Evolutionary conservation across 2,113 vertebrate genomes (phyloP).

Genomic region (Macquaria australasica): DNA sequence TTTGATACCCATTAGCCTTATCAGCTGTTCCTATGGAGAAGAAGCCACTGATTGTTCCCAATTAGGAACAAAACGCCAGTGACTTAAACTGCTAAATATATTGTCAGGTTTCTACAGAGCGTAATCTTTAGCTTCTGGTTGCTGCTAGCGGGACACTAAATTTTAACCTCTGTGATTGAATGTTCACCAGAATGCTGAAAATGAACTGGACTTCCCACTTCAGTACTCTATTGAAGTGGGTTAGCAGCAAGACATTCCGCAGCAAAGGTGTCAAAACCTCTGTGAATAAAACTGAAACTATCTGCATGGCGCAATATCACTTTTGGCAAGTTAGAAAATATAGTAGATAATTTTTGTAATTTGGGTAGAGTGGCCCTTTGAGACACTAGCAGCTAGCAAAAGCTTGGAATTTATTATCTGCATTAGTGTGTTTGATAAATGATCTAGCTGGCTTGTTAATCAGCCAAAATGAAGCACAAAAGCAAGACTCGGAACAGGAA

Average conservation of each 20-base stretch:
- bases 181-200: not conserved
- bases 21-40: not conserved
- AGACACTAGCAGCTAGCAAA: not conserved
- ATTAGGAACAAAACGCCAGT: not conserved
- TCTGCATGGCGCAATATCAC: not conserved
- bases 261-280: conserved; percentile 27
- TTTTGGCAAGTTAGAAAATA: conserved; percentile 15
- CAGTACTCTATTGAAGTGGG: conserved; percentile 30
- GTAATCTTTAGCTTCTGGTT: not conserved
- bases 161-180: not conserved
- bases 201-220: not conserved
- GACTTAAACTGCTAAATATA: not conserved
- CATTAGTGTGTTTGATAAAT: not conserved
- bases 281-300: not conserved
- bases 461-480: not conserved
- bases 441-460: conserved; percentile 8
- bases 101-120: not conserved
- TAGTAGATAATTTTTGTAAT: not conserved
- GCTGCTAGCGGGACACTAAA: not conserved
- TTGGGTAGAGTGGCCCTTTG: conserved; percentile 5
- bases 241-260: conserved; percentile 6
- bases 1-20: not conserved
- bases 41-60: not conserved
- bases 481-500: not conserved
- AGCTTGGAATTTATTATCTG: not conserved